Base-by-base conservation (phyloP, 2,888 invertebrate genomes). In the Siphonodentalium dalli region DNA sequence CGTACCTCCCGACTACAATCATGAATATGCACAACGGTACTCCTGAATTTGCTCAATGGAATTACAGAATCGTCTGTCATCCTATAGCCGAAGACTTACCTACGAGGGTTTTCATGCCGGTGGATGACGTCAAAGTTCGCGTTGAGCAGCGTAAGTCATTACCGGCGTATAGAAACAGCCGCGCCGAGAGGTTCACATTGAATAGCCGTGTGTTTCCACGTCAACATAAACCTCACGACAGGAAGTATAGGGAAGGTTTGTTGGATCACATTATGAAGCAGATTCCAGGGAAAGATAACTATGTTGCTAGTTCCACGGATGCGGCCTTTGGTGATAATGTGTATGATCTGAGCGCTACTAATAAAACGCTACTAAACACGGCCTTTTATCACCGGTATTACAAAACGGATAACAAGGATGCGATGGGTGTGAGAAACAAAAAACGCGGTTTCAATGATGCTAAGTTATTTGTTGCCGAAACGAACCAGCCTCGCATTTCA, bases 1-100 rank as follows among this genome's bases (percentile, higher is more conserved):
- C 72, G n/a, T 72, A 61, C 50, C 63, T 75, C 0, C 76, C 74
- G 3, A 70, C 67, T n/a, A 68, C 65, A 2, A 69, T 75, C 42
- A 50, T 62, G 23, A 51, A 65, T 39, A 46, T 66, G n/a, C 43
- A 58, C 2, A 60, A 67, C 21, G 67, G 62, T 5, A 44, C 41
- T 3, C 52, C 62, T 1, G 56, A 57, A 29, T 63, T 54, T 41
- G 67, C 61, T 6, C 67, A 67, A 39, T 67, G 65, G 65, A 67
- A 65, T 52, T 72, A 69, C 43, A 56, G 69, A 15, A 72, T 71
- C 26, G 26, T 62, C 29, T 72, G 72, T 38, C 70, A 71, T 42
- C 66, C 66, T 0, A 9, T 72, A 11, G 26, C 47, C 7, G 18
- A 33, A 0, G 59, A 67, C 33, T 31, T 74, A n/a, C 57, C 64